Base-by-base conservation (phyloP, 2,797 vertebrate species). In the Sebastes hopkinsi region DNA sequence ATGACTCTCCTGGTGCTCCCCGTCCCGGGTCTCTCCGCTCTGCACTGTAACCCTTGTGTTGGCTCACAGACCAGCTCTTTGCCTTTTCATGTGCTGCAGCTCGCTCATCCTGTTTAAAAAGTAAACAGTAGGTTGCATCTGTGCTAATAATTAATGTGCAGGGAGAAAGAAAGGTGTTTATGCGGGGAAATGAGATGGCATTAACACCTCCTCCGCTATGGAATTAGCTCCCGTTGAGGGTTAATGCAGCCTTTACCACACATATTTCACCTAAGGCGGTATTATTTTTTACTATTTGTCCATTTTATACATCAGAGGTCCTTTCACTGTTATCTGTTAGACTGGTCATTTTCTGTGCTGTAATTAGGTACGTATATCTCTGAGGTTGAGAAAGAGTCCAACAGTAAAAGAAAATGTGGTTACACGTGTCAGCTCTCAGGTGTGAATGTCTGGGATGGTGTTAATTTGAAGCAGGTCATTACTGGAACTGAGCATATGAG, bases 111-210 rank as follows among this genome's bases (percentile, higher is more conserved):
- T 95, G 96, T 97, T 97, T 96, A 97, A 97, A 97, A 98, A 97
- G 94, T 96, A 97, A 98, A 98, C 97, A 97, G 95, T 92, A 95
- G 95, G 96, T 95, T 95, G 92, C 92, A 92, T 93, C 90, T 85
- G 87, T 84, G 80, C 90, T 86, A 95, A 95, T 96, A 95, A 96
- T 96, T 95, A 52, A 96, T 95, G 93, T 89, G 73, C 82, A 23
- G 77, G 84, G 89, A 89, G 87, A 84, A 87, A 85, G 89, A 88
- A 90, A 93, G 90, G 93, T 94, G 93, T 94, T 95, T 94, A 93
- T 94, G 88, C 85, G 89, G 73, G 93, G 89, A 95, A 95, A 95
- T 94, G 89, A 95, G 93, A 92, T 69, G 77, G 79, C 90, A 92
- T 93, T 94, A 94, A 92, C 93, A 94, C 90, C 92, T 94, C 84